These are phyloP conservation scores for Xestia c-nigrum DNA, from an alignment of 2,888 invertebrate species.

Conservation along the genomic window DNA sequence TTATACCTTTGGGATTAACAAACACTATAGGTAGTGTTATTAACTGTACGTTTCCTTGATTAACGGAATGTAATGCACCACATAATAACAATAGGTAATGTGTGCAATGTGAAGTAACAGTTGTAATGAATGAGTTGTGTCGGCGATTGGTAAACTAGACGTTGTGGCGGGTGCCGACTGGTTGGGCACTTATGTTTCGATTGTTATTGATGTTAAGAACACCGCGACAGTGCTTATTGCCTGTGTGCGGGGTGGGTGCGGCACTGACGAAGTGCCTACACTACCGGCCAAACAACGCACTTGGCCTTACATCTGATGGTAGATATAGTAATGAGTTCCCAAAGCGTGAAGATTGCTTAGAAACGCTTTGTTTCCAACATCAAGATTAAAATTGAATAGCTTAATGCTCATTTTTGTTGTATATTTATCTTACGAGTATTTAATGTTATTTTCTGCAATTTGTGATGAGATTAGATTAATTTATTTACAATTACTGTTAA, in stretches of 20 bases:
- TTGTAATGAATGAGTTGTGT: constrained; percentile 29
- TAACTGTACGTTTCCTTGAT: constrained; percentile 50
- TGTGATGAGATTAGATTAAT: constrained; percentile 67
- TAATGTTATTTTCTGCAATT: constrained; percentile 66
- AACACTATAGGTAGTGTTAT: constrained; percentile 39
- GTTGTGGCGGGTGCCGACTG: not conserved
- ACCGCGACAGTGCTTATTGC: constrained; percentile 47
- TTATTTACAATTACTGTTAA: constrained; percentile 67
- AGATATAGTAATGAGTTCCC: constrained; percentile 75
- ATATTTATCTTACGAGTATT: constrained; percentile 64
- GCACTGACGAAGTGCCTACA: not conserved
- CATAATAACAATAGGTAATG: constrained; percentile 62
- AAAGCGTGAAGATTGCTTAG: constrained; percentile 73
- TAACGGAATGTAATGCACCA: constrained; percentile 34
- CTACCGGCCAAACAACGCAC: constrained; percentile 55
- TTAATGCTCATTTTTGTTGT: constrained; percentile 73
- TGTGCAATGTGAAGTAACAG: constrained; percentile 32
- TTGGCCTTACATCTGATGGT: constrained; percentile 70
- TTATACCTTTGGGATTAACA: constrained; percentile 48
- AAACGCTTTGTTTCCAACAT: constrained; percentile 76
- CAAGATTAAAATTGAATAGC: constrained; percentile 76
- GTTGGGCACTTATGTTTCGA: constrained; percentile 43
- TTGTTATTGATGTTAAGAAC: constrained; percentile 5
- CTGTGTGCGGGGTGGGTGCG: constrained; percentile 64
- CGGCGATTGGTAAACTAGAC: constrained; percentile 16